These are phyloP conservation scores for Caenorhabditis sinica DNA, from an alignment of 2,888 invertebrate genomes.

Conservation along the genomic window DNA sequence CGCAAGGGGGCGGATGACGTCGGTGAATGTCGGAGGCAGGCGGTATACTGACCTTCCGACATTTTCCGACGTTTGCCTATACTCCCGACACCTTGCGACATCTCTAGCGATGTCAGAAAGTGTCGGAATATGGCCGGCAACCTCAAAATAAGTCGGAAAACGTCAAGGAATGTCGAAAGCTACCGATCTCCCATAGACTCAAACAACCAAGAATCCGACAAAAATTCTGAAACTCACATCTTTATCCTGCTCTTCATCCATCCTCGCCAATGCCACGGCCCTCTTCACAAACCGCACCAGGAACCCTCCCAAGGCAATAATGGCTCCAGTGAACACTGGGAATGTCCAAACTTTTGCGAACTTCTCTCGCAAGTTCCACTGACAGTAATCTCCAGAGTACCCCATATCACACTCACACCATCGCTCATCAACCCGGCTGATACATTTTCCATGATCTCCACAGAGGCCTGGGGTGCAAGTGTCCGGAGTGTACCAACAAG, in stretches of 20 bases:
- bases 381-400: constrained; percentile 11
- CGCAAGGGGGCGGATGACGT: no score
- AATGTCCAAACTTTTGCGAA: constrained; percentile 18
- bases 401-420: constrained; percentile 21
- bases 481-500: constrained; percentile 29
- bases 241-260: constrained; percentile 9
- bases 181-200: no score
- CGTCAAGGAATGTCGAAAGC: no score
- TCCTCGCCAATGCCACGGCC: constrained; percentile 4
- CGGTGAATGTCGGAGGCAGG: no score
- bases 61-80: no score
- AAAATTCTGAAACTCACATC: constrained; percentile 10
- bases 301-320: constrained; percentile 19
- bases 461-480: constrained; percentile 4
- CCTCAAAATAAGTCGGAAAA: no score
- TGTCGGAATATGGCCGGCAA: no score
- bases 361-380: constrained; percentile 14
- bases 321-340: constrained; percentile 17
- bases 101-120: no score
- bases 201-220: no score
- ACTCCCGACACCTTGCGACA: no score
- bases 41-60: no score
- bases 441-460: constrained; percentile 24
- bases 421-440: background rate
- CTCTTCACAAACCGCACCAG: constrained; percentile 9